Base-by-base conservation (phyloP, 2,888 invertebrate species). In the Fragum sueziense region DNA sequence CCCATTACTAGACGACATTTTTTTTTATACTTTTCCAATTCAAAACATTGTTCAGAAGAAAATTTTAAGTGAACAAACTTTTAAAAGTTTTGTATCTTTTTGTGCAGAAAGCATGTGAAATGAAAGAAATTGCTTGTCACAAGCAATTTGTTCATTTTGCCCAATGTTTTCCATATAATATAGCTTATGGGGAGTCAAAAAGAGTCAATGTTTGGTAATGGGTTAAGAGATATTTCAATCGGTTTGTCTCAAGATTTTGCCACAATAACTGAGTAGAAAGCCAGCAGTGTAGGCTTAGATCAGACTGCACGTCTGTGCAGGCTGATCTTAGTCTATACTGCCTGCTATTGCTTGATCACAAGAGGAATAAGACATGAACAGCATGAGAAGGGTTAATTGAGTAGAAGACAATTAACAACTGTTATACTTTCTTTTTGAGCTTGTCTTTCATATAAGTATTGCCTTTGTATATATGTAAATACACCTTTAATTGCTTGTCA, bases 151-250 rank as follows among this genome's bases (percentile, higher is more conserved):
- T 59, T 27, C 27, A 29, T 59, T 59, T 59, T 11, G 29, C 59
- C 17, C 59, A 59, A 62, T 62, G 62, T 62, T 62, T 62, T 62
- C 9, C 14, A 29, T 59, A 22, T 61, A 14, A 61, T n/a, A 57
- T 22, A 6, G 6, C 57, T 57, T n/a, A 7, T 54, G 7, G 14
- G 11, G n/a, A n/a, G n/a, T n/a, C n/a, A n/a, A n/a, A n/a, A n/a
- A n/a, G n/a, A n/a, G n/a, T n/a, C n/a, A n/a, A n/a, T n/a, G n/a
- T n/a, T n/a, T n/a, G n/a, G n/a, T n/a, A n/a, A n/a, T n/a, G n/a
- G n/a, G n/a, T n/a, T n/a, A n/a, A n/a, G n/a, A n/a, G n/a, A n/a
- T n/a, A n/a, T n/a, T n/a, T n/a, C n/a, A n/a, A n/a, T n/a, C n/a
- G n/a, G n/a, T n/a, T n/a, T n/a, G n/a, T n/a, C n/a, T n/a, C n/a